A percentile compares a stretch with the other conserved stretches of the same genome.
Evolutionary conservation across 2,113 vertebrate genomes (phyloP).

Genomic region (Micronycteris hirsuta): DNA sequence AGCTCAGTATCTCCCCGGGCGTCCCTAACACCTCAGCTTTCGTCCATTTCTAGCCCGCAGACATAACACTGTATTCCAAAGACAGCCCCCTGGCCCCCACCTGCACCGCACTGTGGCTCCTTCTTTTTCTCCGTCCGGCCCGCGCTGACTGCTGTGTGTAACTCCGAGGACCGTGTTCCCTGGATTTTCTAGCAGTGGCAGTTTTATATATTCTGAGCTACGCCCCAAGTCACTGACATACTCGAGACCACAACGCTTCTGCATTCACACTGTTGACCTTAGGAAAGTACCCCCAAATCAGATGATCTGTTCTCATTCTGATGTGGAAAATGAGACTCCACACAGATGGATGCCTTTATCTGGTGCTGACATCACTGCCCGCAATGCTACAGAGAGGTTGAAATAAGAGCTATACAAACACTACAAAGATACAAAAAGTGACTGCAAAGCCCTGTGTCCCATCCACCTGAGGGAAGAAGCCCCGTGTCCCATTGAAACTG

Average conservation of each 20-base stretch:
- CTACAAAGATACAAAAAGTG: not conserved
- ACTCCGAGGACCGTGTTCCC: not conserved
- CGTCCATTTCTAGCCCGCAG: not conserved
- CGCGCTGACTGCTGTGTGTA: rapidly evolving
- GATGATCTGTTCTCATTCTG: not conserved
- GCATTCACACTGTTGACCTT: not conserved
- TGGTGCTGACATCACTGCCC: not conserved
- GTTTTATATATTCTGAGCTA: not conserved
- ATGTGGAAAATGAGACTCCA: not conserved
- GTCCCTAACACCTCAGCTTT: not conserved
- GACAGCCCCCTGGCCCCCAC: not conserved
- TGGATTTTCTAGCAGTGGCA: not conserved
- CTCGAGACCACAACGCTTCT: not conserved
- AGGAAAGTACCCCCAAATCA: not conserved
- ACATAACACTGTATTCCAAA: not conserved
- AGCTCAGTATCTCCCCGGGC: not conserved
- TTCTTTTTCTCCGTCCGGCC: not conserved
- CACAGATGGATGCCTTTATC: not conserved
- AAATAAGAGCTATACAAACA: not conserved
- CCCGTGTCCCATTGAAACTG: not conserved
- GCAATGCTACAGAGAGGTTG: not conserved
- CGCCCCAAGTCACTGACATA: not conserved
- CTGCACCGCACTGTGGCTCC: not conserved
- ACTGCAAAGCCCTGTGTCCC: not conserved
- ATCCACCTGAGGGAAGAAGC: not conserved